Base-by-base conservation (phyloP, 2,113 vertebrate species). In the Platichthys stellatus region DNA sequence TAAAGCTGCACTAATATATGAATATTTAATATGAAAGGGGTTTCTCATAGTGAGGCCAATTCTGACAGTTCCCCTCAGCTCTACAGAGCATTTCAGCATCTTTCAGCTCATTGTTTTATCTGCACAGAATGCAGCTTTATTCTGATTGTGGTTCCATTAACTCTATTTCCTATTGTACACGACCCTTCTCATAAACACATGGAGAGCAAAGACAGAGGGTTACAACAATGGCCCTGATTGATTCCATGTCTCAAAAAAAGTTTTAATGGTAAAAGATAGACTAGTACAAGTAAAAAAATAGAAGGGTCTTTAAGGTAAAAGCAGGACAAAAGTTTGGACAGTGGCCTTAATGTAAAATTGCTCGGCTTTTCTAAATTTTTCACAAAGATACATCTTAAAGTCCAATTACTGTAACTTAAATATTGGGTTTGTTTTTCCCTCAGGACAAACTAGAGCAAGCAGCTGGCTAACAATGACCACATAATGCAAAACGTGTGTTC, bases 401-500 rank as follows among this genome's bases (percentile, higher is more conserved):
- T 71, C 14, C 74, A 60, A 24, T 5, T 57, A 51, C 43, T 45
- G 10, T 26, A 54, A 73, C 6, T 58, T 28, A 61, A 47, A 69
- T 20, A 5, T 14, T 54, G 18, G 10, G 40, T 64, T 64, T 47
- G 40, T 35, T 79, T 14, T 7, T 13, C 24, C 69, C 43, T 53
- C 40, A 20, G 21, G 45, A 18, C 2, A 35, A 5, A 31, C 6
- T 53, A 54, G 20, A 21, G 23, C 18, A 15, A 66, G 28, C 26
- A 58, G 71, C 57, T 62, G n/a, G 18, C 54, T 24, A 47, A 62
- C 59, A 49, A 51, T 67, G 8, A 45, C 17, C 59, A 58, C 3
- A 18, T 7, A 70, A 59, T 66, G 31, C 28, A 82, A 54, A 64
- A 72, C 81, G 72, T 71, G 18, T 71, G 23, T 23, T 70, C 10